Percentiles rank a stretch among this genome's conserved stretches.
Conservation (phyloP, 2,113 vertebrate species). For the zebrafish (Danio rerio) region DNA sequence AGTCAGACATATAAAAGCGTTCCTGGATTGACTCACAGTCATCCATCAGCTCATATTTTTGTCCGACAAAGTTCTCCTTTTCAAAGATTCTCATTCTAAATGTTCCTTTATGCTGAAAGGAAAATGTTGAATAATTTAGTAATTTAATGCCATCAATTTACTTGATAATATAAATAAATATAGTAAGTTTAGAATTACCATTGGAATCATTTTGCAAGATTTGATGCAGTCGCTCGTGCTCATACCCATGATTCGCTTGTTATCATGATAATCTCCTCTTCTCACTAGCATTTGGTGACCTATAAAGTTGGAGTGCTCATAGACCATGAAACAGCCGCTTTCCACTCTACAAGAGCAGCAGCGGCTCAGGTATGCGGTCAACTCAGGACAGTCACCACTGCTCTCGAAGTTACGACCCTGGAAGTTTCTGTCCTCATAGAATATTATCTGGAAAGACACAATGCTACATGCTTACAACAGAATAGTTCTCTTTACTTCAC, state of each 20-base stretch:
- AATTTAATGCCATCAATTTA: not conserved
- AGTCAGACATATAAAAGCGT: constrained; percentile 69
- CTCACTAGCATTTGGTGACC: constrained; percentile 71
- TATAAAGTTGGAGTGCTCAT: constrained; percentile 61
- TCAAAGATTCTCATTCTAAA: constrained; percentile 69
- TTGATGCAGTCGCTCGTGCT: constrained; percentile 72
- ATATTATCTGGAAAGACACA: constrained; percentile 66
- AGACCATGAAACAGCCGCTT: constrained; percentile 73
- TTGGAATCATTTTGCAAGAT: constrained; percentile 76
- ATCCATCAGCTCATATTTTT: constrained; percentile 56
- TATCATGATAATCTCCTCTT: constrained; percentile 76
- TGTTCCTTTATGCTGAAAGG: constrained; percentile 43
- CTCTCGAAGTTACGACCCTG: constrained; percentile 74
- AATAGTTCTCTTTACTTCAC: not conserved
- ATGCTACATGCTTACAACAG: not conserved
- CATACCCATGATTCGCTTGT: constrained; percentile 71
- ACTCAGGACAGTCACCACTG: constrained; percentile 61
- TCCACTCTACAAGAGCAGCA: constrained; percentile 72
- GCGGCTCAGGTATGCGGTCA: constrained; percentile 67
- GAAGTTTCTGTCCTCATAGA: constrained; percentile 77
- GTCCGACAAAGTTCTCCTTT: constrained; percentile 62
- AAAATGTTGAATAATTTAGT: not conserved
- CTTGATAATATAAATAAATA: not conserved
- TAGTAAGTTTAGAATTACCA: constrained; percentile 57
- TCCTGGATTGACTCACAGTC: constrained; percentile 73